These are phyloP conservation scores for Sternotherus odoratus DNA, from an alignment of 2,797 vertebrate species.

Conservation along the genomic window DNA sequence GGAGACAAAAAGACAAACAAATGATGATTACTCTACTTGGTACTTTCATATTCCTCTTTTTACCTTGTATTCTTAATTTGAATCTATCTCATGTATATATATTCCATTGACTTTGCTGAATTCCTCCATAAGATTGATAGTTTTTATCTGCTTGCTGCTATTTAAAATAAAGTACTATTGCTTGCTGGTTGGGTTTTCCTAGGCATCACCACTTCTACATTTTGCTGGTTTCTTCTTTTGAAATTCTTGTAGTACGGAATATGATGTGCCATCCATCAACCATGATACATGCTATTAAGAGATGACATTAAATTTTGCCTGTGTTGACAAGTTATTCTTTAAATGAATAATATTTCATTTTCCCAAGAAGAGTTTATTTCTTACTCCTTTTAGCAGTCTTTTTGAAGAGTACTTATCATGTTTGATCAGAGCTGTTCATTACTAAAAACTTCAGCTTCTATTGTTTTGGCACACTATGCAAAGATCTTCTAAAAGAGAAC, in stretches of 20 bases:
- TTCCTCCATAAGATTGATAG: neutral
- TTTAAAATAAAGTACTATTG: neutral
- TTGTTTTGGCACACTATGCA: conserved; percentile 20
- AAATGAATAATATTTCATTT: conserved; percentile 34
- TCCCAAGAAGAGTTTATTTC: conserved; percentile 48
- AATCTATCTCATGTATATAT: neutral
- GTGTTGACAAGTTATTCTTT: conserved; percentile 35
- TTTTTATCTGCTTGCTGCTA: neutral
- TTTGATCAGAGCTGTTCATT: conserved; percentile 46
- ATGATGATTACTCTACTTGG: neutral
- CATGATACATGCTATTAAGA: conserved; percentile 17
- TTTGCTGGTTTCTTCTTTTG: neutral
- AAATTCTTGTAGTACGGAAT: conserved; percentile 33
- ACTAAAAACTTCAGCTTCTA: conserved; percentile 37
- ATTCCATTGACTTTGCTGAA: neutral
- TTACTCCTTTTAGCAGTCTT: conserved; percentile 28
- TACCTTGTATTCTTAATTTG: neutral
- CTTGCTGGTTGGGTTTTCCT: neutral
- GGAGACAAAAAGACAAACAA: neutral
- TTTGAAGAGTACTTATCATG: conserved; percentile 24
- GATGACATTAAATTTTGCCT: conserved; percentile 7
- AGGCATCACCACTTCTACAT: neutral
- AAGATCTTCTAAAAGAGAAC: conserved; percentile 20
- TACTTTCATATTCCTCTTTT: neutral
- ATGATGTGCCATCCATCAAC: conserved; percentile 9